These are phyloP conservation scores for Netelia melanura DNA, from an alignment of 2,888 invertebrate species.

Conservation along the genomic window DNA sequence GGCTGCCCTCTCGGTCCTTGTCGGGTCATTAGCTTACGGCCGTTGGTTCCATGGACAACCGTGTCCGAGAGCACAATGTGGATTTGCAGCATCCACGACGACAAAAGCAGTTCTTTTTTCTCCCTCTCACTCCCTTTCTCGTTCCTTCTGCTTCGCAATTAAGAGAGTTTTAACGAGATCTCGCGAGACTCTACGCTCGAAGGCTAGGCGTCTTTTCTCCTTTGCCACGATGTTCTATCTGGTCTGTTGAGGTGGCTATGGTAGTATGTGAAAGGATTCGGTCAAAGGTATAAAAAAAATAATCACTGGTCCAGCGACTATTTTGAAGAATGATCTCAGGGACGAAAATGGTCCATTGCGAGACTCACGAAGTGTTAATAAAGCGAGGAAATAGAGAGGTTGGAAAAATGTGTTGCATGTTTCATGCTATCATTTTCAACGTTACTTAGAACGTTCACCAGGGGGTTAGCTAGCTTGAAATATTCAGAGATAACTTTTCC, in stretches of 20 bases:
- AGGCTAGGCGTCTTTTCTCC: conserved; percentile 1
- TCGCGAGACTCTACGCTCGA: conserved; percentile 34
- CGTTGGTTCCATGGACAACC: conserved; percentile 1
- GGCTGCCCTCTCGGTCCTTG: conserved; percentile 15
- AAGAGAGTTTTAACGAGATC: conserved; percentile 58
- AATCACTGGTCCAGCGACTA: too few relatives aligned
- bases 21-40: conserved; percentile 38
- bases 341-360: too few relatives aligned
- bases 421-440: background rate
- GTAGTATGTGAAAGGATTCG: too few relatives aligned
- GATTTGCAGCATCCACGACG: background rate
- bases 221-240: background rate
- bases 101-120: conserved; percentile 15
- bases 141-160: conserved; percentile 36
- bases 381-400: too few relatives aligned
- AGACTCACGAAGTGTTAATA: too few relatives aligned
- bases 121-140: conserved; percentile 6
- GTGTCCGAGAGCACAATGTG: conserved; percentile 11
- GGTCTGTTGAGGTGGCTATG: too few relatives aligned
- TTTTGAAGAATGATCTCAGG: too few relatives aligned
- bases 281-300: too few relatives aligned
- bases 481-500: background rate
- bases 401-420: too few relatives aligned
- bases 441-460: background rate
- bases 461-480: background rate